phyloP scores from a whole-genome alignment of 2,888 invertebrate species.

The Campoletis raptor region DNA sequence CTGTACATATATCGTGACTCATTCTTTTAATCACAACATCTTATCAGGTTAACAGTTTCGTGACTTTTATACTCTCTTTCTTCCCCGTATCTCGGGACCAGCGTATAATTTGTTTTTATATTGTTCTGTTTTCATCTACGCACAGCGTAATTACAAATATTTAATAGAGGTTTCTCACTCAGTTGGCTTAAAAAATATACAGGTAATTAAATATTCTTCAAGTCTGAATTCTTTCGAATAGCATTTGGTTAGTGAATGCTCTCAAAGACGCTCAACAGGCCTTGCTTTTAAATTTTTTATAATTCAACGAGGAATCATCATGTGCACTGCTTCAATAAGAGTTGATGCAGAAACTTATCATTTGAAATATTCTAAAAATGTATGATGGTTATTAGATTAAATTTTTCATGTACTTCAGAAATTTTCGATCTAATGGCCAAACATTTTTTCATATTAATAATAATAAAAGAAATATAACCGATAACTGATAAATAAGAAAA shows the following conservation, averaged over 20 bases:
- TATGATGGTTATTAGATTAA: not conserved
- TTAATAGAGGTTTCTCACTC: not conserved
- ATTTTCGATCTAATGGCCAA: not conserved
- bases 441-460: not conserved
- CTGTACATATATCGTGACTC: constrained; percentile 52
- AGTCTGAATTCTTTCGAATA: not conserved
- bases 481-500: not conserved
- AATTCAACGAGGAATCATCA: not conserved
- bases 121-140: constrained; percentile 11
- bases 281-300: not conserved
- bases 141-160: constrained; percentile 50
- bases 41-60: not conserved
- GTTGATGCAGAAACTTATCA: not conserved
- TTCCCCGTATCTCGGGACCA: not conserved
- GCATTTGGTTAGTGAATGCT: not conserved
- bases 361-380: not conserved
- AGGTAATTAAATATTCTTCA: not conserved
- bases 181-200: not conserved
- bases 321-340: not conserved
- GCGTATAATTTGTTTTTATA: constrained; percentile 8
- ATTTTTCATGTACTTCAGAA: not conserved
- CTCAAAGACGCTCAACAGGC: not conserved
- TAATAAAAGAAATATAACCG: not conserved
- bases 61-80: constrained; percentile 19
- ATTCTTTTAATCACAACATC: not conserved